These are phyloP conservation scores for Melieria omissa DNA, from an alignment of 2,888 invertebrate species.

Conservation along the genomic window DNA sequence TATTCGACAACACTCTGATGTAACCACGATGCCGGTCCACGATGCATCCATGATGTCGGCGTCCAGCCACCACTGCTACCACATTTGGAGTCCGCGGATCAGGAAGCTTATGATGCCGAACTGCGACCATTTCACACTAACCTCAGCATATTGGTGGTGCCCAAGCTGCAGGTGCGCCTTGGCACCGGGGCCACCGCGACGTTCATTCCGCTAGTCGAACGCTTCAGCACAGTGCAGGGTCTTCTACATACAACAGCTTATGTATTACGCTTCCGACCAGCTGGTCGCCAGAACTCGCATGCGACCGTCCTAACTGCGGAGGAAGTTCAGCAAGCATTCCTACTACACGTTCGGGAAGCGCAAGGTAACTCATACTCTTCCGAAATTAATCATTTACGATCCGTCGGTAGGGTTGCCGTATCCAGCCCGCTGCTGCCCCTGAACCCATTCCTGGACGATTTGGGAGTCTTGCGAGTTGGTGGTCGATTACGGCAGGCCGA, in stretches of 20 bases:
- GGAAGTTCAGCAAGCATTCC: background rate
- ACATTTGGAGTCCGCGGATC: background rate
- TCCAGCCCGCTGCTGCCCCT: too few relatives aligned
- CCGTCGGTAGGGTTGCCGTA: too few relatives aligned
- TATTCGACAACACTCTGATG: background rate
- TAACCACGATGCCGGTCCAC: background rate
- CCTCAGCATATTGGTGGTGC: background rate
- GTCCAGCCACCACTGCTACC: background rate
- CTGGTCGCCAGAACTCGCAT: background rate
- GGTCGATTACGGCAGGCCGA: background rate
- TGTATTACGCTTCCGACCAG: background rate
- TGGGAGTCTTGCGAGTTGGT: too few relatives aligned
- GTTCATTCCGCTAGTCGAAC: background rate
- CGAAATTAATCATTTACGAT: conserved; percentile 3
- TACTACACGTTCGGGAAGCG: background rate
- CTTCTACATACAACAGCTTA: too few relatives aligned
- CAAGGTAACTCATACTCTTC: background rate
- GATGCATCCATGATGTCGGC: too few relatives aligned
- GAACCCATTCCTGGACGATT: too few relatives aligned
- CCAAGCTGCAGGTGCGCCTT: background rate
- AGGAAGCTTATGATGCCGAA: background rate
- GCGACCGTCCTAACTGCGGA: background rate
- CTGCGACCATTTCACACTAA: background rate
- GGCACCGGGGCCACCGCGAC: background rate
- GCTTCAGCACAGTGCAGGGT: too few relatives aligned